Evolutionary conservation across 1,140 invertebrate genomes (phyloP), one percentile per base, ranked within the genome.

Genomic region (Pseudomyrmex sp.): DNA sequence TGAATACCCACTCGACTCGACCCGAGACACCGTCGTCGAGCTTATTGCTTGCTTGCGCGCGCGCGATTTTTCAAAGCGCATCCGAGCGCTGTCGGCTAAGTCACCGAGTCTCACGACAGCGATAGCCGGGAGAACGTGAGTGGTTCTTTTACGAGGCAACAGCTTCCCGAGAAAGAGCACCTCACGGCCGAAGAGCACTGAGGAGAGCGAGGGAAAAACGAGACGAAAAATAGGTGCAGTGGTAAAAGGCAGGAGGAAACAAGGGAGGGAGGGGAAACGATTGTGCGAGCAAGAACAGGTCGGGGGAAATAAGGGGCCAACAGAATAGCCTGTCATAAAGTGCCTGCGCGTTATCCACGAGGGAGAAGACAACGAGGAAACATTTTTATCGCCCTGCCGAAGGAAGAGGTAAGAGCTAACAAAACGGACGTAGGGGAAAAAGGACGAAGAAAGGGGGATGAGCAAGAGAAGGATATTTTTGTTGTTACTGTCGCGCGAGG

Each of bases 381-480:
- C 86, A 88, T 88, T 87, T 88, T 88, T 88, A 88, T 85, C 76
- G 86, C 65, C 76, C 56, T 72, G 86, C 83, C 68, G 72, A 65
- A 70, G 75, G 35, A 35, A 44, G 58, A 52, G 70, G 65, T 23
- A 54, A 70, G 35, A 79, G 46, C 65, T 76, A 83, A 66, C 69
- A 80, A 86, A 84, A 84, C 68, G 77, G 72, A 74, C 68, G 63
- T 10, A 7, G 48, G 69, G 82, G 69, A 72, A 82, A 66, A 76
- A 58, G 66, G 46, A 56, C 12, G 59, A 69, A 10, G 23, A 48
- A 23, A 52, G 50, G 10, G 4, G 9, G 46, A 35, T 35, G 35
- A 20, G 54, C 8, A 10, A 9, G 50, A 54, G 48, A 26, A 50
- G 18, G 73, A 35, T 35, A 35, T 35, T 35, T 35, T 35, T 35